A percentile compares a stretch with the other conserved stretches of the same genome.
These are phyloP conservation scores for Manis javanica DNA, from an alignment of 2,797 vertebrate genomes.

Conservation along the genomic window DNA sequence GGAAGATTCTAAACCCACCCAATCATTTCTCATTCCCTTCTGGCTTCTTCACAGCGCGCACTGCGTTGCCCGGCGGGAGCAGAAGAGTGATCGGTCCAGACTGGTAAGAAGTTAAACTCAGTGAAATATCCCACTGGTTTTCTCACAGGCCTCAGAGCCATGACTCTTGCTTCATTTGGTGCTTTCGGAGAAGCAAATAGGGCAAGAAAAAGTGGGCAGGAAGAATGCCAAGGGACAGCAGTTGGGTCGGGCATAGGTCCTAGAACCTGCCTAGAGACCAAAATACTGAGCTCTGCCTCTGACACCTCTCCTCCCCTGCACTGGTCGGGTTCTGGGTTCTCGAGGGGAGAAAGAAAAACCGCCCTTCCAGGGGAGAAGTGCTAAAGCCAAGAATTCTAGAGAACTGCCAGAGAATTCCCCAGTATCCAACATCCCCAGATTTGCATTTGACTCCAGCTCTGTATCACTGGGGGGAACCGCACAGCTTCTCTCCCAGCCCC, in stretches of 20 bases:
- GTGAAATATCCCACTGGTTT: not conserved
- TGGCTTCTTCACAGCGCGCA: not conserved
- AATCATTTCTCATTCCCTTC: not conserved
- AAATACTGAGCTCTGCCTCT: not conserved
- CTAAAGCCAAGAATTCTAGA: not conserved
- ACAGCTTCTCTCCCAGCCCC: not conserved
- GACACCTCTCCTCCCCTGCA: not conserved
- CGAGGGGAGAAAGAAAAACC: not conserved
- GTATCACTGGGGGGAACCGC: not conserved
- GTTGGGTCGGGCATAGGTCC: rapidly evolving
- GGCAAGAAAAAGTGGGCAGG: not conserved
- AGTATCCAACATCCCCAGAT: not conserved
- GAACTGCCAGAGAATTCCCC: not conserved
- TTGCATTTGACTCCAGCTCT: conserved; percentile 42
- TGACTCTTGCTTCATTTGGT: not conserved
- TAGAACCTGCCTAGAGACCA: not conserved
- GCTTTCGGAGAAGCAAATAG: not conserved
- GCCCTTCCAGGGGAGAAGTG: no score
- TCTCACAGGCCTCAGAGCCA: not conserved
- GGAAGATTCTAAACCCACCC: not conserved
- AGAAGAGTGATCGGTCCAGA: not conserved
- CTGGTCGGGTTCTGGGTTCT: not conserved
- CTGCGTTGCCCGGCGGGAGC: not conserved
- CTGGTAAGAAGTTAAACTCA: not conserved
- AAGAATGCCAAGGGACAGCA: not conserved